Conservation (phyloP, 1,140 invertebrate genomes). For the Scaptomyza montana region DNA sequence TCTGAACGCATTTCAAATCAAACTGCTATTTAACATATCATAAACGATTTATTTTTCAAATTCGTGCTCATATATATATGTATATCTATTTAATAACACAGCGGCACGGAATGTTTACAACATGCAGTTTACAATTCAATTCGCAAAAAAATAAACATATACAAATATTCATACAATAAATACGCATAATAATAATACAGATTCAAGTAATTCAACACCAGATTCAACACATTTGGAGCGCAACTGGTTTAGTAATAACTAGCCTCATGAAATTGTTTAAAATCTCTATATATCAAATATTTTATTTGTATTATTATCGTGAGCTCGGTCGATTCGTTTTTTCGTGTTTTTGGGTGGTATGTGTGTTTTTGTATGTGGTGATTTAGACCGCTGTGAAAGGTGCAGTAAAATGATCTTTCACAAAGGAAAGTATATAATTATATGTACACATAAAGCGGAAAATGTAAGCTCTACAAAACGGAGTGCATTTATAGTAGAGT, state of each 20-base stretch:
- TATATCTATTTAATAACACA: conserved; percentile 49
- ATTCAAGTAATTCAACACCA: conserved; percentile 23
- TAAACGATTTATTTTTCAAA: conserved; percentile 67
- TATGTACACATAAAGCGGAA: conserved; percentile 31
- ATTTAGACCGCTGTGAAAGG: conserved; percentile 68
- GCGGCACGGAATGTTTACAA: conserved; percentile 70
- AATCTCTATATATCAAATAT: conserved; percentile 1
- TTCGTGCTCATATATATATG: conserved; percentile 43
- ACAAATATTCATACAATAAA: conserved; percentile 29
- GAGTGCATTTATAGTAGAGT: not conserved
- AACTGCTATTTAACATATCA: conserved; percentile 26
- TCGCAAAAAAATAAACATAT: conserved; percentile 24
- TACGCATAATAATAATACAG: conserved; percentile 46
- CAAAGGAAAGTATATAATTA: conserved; percentile 13
- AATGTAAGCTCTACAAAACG: not conserved
- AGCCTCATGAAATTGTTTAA: conserved; percentile 25
- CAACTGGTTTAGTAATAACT: conserved; percentile 25
- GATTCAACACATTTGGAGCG: conserved; percentile 47
- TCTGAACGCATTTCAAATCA: conserved; percentile 2
- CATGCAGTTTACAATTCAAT: conserved; percentile 40
- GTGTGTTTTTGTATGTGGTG: conserved; percentile 28
- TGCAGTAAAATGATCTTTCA: conserved; percentile 26
- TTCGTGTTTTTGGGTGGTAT: conserved; percentile 6
- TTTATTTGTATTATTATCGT: conserved; percentile 16
- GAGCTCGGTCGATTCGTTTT: not conserved